Evolutionary conservation across 1,140 invertebrate species (phyloP).

Genomic region (Monomorium pharaonis): DNA sequence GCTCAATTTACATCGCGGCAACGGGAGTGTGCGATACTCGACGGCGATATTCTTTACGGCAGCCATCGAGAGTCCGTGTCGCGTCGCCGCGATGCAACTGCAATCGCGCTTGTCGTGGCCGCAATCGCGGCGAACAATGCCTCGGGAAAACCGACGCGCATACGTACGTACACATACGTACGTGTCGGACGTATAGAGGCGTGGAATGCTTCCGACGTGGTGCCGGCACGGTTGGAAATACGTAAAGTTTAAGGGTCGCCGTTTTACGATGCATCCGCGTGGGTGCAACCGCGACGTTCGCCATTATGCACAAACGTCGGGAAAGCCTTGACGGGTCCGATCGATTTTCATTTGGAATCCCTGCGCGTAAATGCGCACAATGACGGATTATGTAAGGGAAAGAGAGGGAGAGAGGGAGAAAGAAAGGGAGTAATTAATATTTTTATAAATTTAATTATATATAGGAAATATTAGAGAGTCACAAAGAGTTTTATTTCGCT

Average conservation of each 20-base stretch:
- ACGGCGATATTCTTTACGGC: conserved; percentile 39
- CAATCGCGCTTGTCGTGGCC: conserved; percentile 31
- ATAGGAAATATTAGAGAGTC: not conserved
- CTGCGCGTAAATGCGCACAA: not conserved
- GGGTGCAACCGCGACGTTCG: conserved; percentile 39
- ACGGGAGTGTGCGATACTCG: not conserved
- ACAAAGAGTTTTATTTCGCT: not conserved
- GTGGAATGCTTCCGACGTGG: conserved; percentile 30
- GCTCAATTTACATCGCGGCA: conserved; percentile 43
- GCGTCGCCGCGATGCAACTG: conserved; percentile 20
- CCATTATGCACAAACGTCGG: conserved; percentile 27
- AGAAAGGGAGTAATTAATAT: conserved; percentile 16
- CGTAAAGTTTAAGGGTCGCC: conserved; percentile 55
- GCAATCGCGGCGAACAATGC: conserved; percentile 52
- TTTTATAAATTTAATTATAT: conserved; percentile 21
- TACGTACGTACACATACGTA: not conserved
- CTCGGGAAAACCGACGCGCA: conserved; percentile 40
- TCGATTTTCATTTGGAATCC: conserved; percentile 28
- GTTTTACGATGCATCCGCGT: conserved; percentile 45
- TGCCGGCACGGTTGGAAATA: conserved; percentile 8
- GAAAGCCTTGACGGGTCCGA: conserved; percentile 15
- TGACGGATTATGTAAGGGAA: not conserved
- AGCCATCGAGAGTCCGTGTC: not conserved
- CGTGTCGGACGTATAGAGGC: conserved; percentile 12
- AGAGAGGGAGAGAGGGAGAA: not conserved